A percentile compares a stretch with the other conserved stretches of the same genome.
These are phyloP conservation scores for Holothuria glaberrima DNA, from an alignment of 35 echinoderm and acorn worm species.

Conservation along the genomic window DNA sequence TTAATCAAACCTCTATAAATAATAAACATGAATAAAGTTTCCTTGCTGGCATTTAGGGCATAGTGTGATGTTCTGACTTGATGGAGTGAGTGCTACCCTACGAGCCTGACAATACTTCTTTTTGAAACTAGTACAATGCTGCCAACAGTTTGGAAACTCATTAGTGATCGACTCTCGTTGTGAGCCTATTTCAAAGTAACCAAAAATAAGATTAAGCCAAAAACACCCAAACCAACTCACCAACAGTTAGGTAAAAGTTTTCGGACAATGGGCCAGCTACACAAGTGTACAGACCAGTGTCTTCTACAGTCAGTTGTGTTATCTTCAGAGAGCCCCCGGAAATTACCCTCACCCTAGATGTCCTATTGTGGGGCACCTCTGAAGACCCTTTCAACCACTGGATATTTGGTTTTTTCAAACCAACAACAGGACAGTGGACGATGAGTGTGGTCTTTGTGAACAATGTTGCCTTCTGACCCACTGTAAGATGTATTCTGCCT, in stretches of 20 bases:
- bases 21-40: too few relatives aligned
- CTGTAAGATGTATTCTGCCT: conserved; percentile 22
- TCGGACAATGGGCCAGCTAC: conserved; percentile 16
- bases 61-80: too few relatives aligned
- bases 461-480: conserved; percentile 39
- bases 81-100: too few relatives aligned
- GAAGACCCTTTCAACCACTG: conserved; percentile 34
- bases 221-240: not conserved
- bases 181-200: too few relatives aligned
- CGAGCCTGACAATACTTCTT: too few relatives aligned
- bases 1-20: too few relatives aligned
- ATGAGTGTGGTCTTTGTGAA: conserved; percentile 47
- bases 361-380: conserved; percentile 12
- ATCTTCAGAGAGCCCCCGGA: conserved; percentile 23
- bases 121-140: too few relatives aligned
- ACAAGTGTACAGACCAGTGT: conserved; percentile 41
- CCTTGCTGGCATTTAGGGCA: too few relatives aligned
- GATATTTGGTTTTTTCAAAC: conserved; percentile 29
- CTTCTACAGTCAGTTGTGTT: not conserved
- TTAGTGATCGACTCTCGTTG: too few relatives aligned
- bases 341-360: not conserved
- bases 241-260: conserved; percentile 52
- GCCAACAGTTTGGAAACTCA: too few relatives aligned
- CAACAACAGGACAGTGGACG: conserved; percentile 10
- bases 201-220: too few relatives aligned